Percentiles rank a stretch among this genome's conserved stretches.
phyloP scores from a whole-genome alignment of 2,113 vertebrate species.

The Pomatorhinus ruficollis region DNA sequence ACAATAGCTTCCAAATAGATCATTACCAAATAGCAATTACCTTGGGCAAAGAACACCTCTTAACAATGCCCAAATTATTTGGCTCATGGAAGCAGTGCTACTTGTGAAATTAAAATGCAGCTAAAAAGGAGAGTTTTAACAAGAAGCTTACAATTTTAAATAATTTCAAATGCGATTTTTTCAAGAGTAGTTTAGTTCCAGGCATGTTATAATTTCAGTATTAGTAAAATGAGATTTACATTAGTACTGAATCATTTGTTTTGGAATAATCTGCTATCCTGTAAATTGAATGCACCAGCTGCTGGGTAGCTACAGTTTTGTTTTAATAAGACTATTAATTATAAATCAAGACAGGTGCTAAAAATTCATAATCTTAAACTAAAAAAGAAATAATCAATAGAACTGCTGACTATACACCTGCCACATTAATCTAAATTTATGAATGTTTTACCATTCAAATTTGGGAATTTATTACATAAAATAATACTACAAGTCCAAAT shows the following conservation, averaged over 20 bases:
- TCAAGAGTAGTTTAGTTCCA: not conserved
- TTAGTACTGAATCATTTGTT: not conserved
- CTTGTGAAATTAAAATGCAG: not conserved
- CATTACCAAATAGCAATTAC: constrained; percentile 47
- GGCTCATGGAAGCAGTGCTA: not conserved
- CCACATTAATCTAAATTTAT: not conserved
- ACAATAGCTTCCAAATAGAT: constrained; percentile 21
- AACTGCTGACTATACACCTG: not conserved
- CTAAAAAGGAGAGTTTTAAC: not conserved
- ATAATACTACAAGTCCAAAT: not conserved
- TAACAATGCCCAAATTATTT: not conserved
- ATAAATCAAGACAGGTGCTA: not conserved
- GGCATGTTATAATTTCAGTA: not conserved
- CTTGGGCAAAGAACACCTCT: constrained; percentile 26
- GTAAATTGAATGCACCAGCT: not conserved
- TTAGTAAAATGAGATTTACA: not conserved
- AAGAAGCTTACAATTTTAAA: not conserved
- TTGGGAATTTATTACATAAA: not conserved
- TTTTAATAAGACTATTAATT: not conserved
- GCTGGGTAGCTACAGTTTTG: not conserved
- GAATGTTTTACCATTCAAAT: not conserved
- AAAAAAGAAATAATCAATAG: not conserved
- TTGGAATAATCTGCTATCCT: not conserved
- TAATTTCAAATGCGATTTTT: not conserved
- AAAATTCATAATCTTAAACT: not conserved